phyloP scores from a whole-genome alignment of 1,140 invertebrate genomes.

The Lanistes nyassanus region DNA sequence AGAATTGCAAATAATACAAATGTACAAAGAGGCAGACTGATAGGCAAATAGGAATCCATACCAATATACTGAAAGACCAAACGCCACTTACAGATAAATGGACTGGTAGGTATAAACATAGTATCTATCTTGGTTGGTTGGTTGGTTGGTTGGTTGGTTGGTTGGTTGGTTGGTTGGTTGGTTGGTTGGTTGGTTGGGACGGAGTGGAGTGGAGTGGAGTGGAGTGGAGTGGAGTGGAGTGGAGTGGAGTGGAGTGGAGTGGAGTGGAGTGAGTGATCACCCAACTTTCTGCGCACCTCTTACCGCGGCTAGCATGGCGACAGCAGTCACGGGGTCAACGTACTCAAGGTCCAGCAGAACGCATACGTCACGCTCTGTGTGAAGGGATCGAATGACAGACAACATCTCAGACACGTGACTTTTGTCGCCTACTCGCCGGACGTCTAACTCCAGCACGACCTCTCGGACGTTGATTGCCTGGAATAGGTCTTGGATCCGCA shows the following conservation, averaged over 20 bases:
- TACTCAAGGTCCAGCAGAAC: slow-evolving; percentile 11
- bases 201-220: not conserved
- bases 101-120: too few species aligned
- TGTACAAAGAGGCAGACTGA: too few species aligned
- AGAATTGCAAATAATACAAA: too few species aligned
- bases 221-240: not conserved
- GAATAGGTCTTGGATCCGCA: slow-evolving; percentile 34
- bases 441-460: slow-evolving; percentile 27
- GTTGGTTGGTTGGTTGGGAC: not conserved
- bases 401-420: slow-evolving; percentile 16
- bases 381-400: slow-evolving; percentile 17
- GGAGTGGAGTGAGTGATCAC: slow-evolving; percentile 14
- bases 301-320: not conserved
- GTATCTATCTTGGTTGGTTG: too few species aligned
- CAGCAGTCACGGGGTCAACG: not conserved
- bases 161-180: too few species aligned
- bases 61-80: too few species aligned
- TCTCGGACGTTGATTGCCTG: slow-evolving; percentile 30
- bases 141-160: too few species aligned
- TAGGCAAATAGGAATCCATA: too few species aligned
- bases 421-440: slow-evolving; percentile 26
- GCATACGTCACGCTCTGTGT: slow-evolving; percentile 11
- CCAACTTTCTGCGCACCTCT: too few species aligned
- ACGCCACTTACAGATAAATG: too few species aligned
- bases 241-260: slow-evolving; percentile 15